Conservation (phyloP, 2,888 invertebrate genomes). For the Erebia palarica region DNA sequence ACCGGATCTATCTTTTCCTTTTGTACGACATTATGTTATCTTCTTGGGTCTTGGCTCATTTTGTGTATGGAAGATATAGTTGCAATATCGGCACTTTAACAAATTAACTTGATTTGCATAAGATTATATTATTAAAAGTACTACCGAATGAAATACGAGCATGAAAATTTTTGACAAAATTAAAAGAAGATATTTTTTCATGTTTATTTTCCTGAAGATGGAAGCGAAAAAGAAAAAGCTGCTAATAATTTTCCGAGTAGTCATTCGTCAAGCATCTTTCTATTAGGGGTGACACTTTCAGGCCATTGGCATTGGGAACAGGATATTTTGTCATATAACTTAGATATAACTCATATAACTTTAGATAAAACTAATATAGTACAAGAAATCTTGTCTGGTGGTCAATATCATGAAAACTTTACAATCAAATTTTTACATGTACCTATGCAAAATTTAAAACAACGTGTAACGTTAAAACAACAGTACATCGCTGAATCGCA, state of each 20-base stretch:
- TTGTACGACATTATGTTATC: too few relatives aligned
- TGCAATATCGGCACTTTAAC: too few relatives aligned
- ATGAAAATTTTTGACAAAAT: constrained; percentile 4
- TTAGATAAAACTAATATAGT: too few relatives aligned
- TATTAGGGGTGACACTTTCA: constrained; percentile 15
- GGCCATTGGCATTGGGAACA: neutral
- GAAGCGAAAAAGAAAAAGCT: constrained; percentile 14
- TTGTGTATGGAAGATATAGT: too few relatives aligned
- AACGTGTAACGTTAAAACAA: neutral
- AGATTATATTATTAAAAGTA: neutral
- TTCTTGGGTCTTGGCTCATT: too few relatives aligned
- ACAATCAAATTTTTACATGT: too few relatives aligned
- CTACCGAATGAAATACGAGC: neutral
- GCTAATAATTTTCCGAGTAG: constrained; percentile 19
- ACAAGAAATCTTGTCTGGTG: neutral
- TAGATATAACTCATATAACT: too few relatives aligned
- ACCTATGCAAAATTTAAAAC: too few relatives aligned
- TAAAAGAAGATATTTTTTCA: neutral
- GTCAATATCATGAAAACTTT: too few relatives aligned
- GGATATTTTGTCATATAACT: neutral
- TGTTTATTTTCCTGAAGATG: constrained; percentile 11
- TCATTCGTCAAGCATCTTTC: constrained; percentile 15
- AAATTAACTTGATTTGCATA: too few relatives aligned
- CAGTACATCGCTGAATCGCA: neutral
- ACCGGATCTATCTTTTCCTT: too few relatives aligned